Conservation (phyloP, 2,113 vertebrate species). For the Carlito syrichta region DNA sequence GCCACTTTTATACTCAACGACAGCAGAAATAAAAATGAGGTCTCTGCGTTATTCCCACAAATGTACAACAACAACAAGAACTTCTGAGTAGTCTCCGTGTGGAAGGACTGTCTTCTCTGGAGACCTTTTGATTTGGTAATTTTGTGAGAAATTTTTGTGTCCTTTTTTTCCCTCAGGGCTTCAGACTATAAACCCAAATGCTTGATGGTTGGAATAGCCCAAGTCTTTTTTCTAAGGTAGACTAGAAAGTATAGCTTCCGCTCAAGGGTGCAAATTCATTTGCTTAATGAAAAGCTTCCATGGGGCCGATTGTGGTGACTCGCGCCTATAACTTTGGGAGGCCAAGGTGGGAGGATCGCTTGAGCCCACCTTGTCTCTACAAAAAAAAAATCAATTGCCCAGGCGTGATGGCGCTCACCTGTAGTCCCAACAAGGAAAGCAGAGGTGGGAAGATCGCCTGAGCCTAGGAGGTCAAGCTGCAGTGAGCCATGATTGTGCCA, state of each 20-base stretch:
- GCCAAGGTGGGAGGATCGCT: no score
- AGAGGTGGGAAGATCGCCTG: no score
- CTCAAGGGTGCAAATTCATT: neutral
- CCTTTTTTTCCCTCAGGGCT: neutral
- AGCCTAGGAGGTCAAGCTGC: no score
- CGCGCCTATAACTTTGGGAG: no score
- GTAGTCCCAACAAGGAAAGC: no score
- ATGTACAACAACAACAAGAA: neutral
- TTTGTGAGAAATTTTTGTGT: neutral
- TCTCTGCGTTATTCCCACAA: neutral
- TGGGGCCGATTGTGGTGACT: no score
- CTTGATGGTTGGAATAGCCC: neutral
- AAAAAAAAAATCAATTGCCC: neutral
- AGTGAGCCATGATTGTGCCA: no score
- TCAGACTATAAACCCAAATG: neutral
- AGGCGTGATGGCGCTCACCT: no score
- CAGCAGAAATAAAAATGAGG: neutral
- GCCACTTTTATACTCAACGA: neutral
- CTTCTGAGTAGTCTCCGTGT: neutral
- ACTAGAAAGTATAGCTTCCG: neutral
- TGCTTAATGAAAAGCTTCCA: neutral
- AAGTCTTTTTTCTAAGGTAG: neutral
- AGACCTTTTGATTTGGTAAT: neutral
- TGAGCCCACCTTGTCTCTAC: no score
- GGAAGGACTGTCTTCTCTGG: neutral